phyloP scores from a whole-genome alignment of 92 coral and sea anemone genomes.

The Galaxea fascicularis region DNA sequence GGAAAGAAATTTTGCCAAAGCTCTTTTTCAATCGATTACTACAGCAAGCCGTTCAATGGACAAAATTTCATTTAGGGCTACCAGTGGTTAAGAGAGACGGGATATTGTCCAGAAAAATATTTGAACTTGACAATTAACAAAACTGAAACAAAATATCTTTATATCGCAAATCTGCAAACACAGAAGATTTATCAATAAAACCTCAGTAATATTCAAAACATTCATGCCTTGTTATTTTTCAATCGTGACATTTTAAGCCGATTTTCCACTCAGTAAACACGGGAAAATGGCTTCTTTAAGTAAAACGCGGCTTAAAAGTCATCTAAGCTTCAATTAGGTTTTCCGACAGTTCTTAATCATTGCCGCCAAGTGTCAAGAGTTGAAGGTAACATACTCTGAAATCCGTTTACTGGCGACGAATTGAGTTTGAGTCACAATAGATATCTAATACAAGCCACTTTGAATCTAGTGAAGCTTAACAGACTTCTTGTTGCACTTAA shows the following conservation, averaged over 20 bases:
- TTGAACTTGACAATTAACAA: neutral
- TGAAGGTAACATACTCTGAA: neutral
- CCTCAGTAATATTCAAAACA: slow-evolving; percentile 1
- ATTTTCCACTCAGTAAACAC: neutral
- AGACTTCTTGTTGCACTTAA: too few species aligned
- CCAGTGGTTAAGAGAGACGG: too few species aligned
- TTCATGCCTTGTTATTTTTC: neutral
- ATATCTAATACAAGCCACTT: too few species aligned
- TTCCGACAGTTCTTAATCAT: slow-evolving; percentile 19
- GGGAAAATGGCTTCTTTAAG: neutral
- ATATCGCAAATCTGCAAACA: neutral
- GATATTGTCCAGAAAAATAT: too few species aligned
- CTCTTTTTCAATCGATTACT: too few species aligned
- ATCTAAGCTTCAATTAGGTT: slow-evolving; percentile 14
- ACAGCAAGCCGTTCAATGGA: too few species aligned
- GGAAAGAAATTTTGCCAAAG: too few species aligned
- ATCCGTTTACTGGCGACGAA: slow-evolving; percentile 30
- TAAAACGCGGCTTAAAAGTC: neutral
- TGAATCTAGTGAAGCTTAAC: neutral
- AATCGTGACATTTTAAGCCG: neutral
- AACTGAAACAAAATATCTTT: neutral
- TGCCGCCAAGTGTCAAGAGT: slow-evolving; percentile 5
- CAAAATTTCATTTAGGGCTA: too few species aligned
- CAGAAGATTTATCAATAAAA: neutral
- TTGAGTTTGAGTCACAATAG: neutral